Conservation (phyloP, 2,888 invertebrate genomes). For the Euplagia quadripunctaria region DNA sequence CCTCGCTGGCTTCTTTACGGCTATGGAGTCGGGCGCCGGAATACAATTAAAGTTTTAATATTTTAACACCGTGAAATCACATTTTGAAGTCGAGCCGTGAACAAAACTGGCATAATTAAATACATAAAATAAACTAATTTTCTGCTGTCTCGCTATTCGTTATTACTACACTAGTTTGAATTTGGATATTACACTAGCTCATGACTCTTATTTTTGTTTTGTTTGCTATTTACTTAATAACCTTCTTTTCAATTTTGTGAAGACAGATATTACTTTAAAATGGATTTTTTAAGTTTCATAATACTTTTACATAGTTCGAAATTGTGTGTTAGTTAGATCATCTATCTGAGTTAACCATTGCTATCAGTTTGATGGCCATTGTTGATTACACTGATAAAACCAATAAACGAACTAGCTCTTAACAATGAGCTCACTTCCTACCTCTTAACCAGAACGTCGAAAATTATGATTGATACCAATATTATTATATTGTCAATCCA, state of each 20-base stretch:
- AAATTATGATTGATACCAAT: conserved; percentile 14
- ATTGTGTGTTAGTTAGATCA: not conserved
- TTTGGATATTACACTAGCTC: not conserved
- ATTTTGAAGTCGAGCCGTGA: conserved; percentile 62
- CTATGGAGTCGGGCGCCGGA: conserved; percentile 68
- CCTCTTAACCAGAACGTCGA: not conserved
- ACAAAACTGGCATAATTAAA: conserved; percentile 62
- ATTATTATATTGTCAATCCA: conserved; percentile 14
- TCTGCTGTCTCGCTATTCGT: conserved; percentile 26
- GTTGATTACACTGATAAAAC: not conserved
- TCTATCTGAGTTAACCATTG: not conserved
- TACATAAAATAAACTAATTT: conserved; percentile 59
- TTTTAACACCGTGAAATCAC: conserved; percentile 75
- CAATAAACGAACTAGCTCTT: not conserved
- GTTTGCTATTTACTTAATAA: not conserved
- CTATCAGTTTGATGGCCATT: not conserved
- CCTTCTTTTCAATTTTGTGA: too few relatives aligned
- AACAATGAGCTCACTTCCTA: not conserved
- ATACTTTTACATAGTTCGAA: not conserved
- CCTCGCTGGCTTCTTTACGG: conserved; percentile 79
- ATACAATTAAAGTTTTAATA: conserved; percentile 84
- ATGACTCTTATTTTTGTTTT: not conserved
- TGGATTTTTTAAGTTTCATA: not conserved
- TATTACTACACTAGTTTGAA: conserved; percentile 16
- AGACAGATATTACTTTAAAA: too few relatives aligned